A percentile compares a stretch with the other conserved stretches of the same genome.
Evolutionary conservation across 2,888 invertebrate species (phyloP).

Genomic region (Chaetoderma sp.): DNA sequence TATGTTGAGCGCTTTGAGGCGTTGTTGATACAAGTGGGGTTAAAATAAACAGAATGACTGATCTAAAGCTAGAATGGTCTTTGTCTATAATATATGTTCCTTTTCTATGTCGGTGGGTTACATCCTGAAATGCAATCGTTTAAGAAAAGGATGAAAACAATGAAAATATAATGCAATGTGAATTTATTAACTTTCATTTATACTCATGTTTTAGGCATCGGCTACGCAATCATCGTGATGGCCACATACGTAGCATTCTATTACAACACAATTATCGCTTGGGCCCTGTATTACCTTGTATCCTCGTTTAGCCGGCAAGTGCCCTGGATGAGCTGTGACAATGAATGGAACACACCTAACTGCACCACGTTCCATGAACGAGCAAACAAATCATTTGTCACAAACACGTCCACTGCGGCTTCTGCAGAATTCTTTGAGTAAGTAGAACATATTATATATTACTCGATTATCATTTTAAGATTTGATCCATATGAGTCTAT

Average conservation of each 20-base stretch:
- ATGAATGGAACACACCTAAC: slow-evolving; percentile 67
- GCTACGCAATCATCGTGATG: slow-evolving; percentile 93
- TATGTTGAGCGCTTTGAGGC: no score
- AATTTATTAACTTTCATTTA: no score
- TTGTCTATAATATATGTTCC: no score
- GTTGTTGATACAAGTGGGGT: no score
- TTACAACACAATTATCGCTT: slow-evolving; percentile 97
- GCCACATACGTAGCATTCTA: slow-evolving; percentile 82
- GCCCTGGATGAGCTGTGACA: slow-evolving; percentile 69
- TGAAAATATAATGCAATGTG: no score
- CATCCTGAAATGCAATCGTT: no score
- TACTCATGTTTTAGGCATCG: slow-evolving; percentile 85
- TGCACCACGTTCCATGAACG: slow-evolving; percentile 73
- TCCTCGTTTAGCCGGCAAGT: slow-evolving; percentile 63
- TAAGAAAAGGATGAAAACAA: no score
- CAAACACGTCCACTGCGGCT: slow-evolving; percentile 39
- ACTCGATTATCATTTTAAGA: no score
- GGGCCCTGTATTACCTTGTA: slow-evolving; percentile 76
- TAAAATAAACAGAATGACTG: no score
- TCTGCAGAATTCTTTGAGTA: slow-evolving; percentile 57
- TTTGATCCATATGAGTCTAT: no score
- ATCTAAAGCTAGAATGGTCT: no score
- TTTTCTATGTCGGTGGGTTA: no score
- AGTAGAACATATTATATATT: slow-evolving; percentile 15
- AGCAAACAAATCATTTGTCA: slow-evolving; percentile 14